Percentiles rank a stretch among this genome's conserved stretches.
These are phyloP conservation scores for Notoglanidium macrostoma DNA, from an alignment of 2,797 vertebrate genomes.

Conservation along the genomic window DNA sequence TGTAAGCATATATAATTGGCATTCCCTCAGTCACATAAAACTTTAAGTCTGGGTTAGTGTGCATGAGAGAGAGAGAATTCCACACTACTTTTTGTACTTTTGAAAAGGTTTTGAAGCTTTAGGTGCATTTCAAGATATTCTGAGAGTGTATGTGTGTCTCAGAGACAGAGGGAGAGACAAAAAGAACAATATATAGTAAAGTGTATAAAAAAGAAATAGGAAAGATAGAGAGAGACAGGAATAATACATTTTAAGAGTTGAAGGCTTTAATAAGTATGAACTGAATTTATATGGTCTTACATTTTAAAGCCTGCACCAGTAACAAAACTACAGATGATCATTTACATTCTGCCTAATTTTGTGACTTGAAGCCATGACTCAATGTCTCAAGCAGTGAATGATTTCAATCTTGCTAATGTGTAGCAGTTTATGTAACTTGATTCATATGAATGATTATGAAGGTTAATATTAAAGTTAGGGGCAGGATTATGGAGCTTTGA, in stretches of 20 bases:
- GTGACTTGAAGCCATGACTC: not conserved
- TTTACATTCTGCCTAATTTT: not conserved
- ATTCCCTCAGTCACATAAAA: not conserved
- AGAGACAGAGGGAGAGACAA: not conserved
- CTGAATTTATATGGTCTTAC: not conserved
- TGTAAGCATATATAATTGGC: constrained; percentile 9
- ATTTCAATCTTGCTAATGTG: not conserved
- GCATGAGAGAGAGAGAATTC: not conserved
- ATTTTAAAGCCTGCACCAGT: not conserved
- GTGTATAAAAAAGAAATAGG: not conserved
- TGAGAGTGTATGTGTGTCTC: not conserved
- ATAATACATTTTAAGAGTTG: not conserved
- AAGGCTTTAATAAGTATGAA: not conserved
- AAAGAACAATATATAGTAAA: not conserved
- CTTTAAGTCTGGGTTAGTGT: not conserved
- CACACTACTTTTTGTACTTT: not conserved
- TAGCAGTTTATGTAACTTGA: not conserved
- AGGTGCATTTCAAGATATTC: not conserved
- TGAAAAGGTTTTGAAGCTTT: not conserved
- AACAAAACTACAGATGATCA: not conserved
- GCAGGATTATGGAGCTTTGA: not conserved
- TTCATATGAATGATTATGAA: not conserved
- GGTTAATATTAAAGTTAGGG: not conserved
- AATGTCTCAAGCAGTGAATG: not conserved
- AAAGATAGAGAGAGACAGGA: not conserved